Percentiles rank a stretch among this genome's conserved stretches.
Conservation (phyloP, 2,113 vertebrate genomes). For the Prunella fulvescens region DNA sequence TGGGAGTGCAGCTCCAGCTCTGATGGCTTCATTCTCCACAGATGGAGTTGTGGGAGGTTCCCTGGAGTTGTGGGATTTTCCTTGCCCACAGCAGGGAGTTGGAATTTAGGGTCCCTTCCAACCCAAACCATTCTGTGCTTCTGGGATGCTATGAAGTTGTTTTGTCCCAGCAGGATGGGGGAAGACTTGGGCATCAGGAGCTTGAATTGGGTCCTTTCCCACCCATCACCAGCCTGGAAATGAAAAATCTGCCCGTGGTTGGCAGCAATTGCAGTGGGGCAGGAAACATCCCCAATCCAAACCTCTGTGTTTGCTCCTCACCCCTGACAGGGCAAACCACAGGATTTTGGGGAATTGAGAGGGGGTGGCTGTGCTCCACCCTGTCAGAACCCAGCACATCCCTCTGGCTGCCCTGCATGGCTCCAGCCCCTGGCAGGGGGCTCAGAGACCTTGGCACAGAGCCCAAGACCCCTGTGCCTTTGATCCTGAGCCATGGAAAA, state of each 20-base stretch:
- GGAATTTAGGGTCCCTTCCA: not conserved
- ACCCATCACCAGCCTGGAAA: not conserved
- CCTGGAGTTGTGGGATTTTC: not conserved
- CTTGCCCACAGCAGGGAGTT: not conserved
- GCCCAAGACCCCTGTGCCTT: too few relatives aligned
- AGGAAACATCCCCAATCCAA: not conserved
- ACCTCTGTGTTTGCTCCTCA: not conserved
- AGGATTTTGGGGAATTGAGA: not conserved
- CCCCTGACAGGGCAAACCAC: not conserved
- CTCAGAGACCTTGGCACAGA: too few relatives aligned
- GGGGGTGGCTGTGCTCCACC: fast-evolving
- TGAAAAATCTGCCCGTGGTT: not conserved
- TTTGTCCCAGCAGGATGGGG: not conserved
- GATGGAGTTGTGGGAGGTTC: not conserved
- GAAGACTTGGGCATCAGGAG: not conserved
- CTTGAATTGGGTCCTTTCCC: not conserved
- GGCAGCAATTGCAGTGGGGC: not conserved
- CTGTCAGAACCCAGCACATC: too few relatives aligned
- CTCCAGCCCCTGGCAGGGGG: too few relatives aligned
- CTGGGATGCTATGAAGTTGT: not conserved
- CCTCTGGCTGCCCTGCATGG: too few relatives aligned
- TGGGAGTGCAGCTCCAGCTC: not conserved
- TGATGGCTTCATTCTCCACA: not conserved
- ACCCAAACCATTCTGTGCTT: not conserved
- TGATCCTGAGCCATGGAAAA: too few relatives aligned